A percentile compares a stretch with the other conserved stretches of the same genome.
Evolutionary conservation across 1,140 invertebrate genomes (phyloP).

Genomic region (Nomia melanderi): DNA sequence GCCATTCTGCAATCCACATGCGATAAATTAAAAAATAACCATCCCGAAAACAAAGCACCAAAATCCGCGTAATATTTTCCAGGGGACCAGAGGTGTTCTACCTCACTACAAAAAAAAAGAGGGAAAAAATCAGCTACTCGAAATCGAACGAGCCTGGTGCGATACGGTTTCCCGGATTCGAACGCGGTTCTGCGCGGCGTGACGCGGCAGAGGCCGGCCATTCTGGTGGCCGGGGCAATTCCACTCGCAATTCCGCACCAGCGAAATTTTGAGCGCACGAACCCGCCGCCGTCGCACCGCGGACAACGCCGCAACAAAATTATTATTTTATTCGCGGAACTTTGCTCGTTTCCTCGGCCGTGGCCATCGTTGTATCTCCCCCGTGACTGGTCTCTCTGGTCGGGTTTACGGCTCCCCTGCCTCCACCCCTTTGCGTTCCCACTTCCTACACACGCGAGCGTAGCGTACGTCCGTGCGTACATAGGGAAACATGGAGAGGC

Average conservation of each 20-base stretch:
- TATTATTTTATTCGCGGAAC: slow-evolving; percentile 51
- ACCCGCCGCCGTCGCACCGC: too few species aligned
- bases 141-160: background rate
- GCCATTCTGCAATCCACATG: too few species aligned
- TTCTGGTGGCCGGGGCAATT: background rate
- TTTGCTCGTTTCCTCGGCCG: slow-evolving; percentile 45
- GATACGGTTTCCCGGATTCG: background rate
- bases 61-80: too few species aligned
- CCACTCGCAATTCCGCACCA: background rate
- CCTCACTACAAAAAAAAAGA: too few species aligned
- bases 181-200: background rate
- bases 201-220: too few species aligned
- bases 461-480: too few species aligned
- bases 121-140: too few species aligned
- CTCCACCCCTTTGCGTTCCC: slow-evolving; percentile 12
- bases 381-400: slow-evolving; percentile 54
- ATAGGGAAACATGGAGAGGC: too few species aligned
- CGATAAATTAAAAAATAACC: too few species aligned
- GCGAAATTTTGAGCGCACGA: slow-evolving; percentile 32
- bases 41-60: too few species aligned
- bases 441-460: slow-evolving; percentile 4
- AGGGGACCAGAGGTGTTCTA: too few species aligned
- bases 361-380: slow-evolving; percentile 57
- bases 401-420: slow-evolving; percentile 57
- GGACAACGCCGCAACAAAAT: slow-evolving; percentile 58